Conservation (phyloP, 2,113 vertebrate genomes). For the Xenopus tropicalis region DNA sequence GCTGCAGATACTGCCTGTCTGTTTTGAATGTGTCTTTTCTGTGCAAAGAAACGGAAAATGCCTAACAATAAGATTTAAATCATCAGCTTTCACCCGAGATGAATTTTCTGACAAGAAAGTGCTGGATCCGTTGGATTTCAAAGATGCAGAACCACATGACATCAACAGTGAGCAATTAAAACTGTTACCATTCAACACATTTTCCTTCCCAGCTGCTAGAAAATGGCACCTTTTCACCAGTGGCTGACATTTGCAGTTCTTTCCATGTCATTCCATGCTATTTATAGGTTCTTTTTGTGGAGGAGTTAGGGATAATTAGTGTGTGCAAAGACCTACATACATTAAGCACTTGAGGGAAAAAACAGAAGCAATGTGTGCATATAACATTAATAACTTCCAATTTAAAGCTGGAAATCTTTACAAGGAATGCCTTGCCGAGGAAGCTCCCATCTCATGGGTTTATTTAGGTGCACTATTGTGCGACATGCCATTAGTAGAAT, state of each 20-base stretch:
- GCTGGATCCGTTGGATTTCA: slow-evolving; percentile 27
- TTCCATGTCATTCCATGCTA: slow-evolving; percentile 46
- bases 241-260: slow-evolving; percentile 37
- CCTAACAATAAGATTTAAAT: slow-evolving; percentile 21
- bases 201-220: slow-evolving; percentile 21
- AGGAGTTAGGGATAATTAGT: slow-evolving; percentile 45
- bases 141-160: slow-evolving; percentile 20
- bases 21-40: background rate
- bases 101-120: slow-evolving; percentile 35
- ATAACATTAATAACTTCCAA: slow-evolving; percentile 36
- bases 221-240: slow-evolving; percentile 41
- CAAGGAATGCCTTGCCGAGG: slow-evolving; percentile 1
- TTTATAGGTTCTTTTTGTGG: slow-evolving; percentile 50
- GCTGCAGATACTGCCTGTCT: slow-evolving; percentile 17
- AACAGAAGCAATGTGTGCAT: slow-evolving; percentile 33
- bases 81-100: slow-evolving; percentile 29
- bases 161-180: slow-evolving; percentile 29
- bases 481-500: background rate
- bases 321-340: slow-evolving; percentile 41
- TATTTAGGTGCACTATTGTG: background rate
- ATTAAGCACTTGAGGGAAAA: slow-evolving; percentile 41
- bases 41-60: slow-evolving; percentile 4
- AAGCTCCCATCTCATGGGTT: slow-evolving; percentile 2
- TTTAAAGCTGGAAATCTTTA: slow-evolving; percentile 21
- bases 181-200: slow-evolving; percentile 28